Percentiles rank a stretch among this genome's conserved stretches.
Conservation (phyloP, 2,888 invertebrate species). For the Noctua pronuba region DNA sequence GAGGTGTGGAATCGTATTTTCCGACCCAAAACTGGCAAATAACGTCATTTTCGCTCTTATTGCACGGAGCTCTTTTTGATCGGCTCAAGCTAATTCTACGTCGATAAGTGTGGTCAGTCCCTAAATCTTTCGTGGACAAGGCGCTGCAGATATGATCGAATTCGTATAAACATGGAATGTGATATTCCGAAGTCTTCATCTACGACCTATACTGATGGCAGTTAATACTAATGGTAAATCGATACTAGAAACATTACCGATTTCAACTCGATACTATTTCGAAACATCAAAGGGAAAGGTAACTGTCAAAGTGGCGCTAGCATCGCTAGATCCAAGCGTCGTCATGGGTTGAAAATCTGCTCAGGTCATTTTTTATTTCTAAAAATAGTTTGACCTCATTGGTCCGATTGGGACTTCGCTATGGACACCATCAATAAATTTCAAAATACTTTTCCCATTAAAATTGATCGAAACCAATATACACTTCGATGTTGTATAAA, state of each 20-base stretch:
- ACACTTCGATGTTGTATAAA: conserved; percentile 39
- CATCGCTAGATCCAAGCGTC: neutral
- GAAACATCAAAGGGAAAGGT: conserved; percentile 11
- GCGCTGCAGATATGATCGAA: conserved; percentile 48
- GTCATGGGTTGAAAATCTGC: neutral
- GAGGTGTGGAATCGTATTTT: neutral
- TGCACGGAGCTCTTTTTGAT: neutral
- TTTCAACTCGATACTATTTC: conserved; percentile 30
- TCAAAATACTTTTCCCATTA: conserved; percentile 1
- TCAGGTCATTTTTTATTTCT: neutral
- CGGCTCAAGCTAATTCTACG: neutral
- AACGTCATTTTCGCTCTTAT: neutral
- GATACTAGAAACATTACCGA: conserved; percentile 39
- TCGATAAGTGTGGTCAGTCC: neutral
- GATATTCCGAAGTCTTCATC: conserved; percentile 57
- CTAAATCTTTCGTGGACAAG: neutral
- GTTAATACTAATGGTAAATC: conserved; percentile 57
- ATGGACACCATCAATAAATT: neutral
- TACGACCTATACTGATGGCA: conserved; percentile 48
- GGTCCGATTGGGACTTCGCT: neutral
- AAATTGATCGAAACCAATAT: conserved; percentile 26
- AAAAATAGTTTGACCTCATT: neutral
- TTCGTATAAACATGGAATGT: conserved; percentile 63
- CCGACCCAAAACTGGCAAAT: neutral
- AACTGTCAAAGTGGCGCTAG: conserved; percentile 1